Evolutionary conservation across 2,113 vertebrate genomes (phyloP).

Genomic region (Ceyx cyanopectus): DNA sequence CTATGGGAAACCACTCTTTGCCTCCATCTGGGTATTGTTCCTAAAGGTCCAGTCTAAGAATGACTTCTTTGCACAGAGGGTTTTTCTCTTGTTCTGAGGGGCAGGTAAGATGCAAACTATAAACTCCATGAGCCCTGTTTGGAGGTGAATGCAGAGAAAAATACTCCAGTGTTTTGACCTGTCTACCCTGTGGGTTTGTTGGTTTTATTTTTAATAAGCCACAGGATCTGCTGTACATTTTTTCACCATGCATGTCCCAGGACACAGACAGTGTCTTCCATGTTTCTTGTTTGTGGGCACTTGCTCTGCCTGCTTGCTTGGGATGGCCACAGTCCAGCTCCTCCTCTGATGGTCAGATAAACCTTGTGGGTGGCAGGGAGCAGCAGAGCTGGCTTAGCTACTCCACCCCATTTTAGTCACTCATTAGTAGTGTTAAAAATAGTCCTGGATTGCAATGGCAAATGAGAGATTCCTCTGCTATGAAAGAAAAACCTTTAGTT

Average conservation of each 20-base stretch:
- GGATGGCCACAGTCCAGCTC: not conserved
- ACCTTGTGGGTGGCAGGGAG: not conserved
- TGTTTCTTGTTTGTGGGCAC: rapidly evolving
- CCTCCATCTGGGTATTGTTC: not conserved
- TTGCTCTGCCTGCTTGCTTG: not conserved
- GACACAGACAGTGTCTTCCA: not conserved
- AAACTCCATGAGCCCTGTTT: not conserved
- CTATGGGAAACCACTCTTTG: not conserved
- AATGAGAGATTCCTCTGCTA: not conserved
- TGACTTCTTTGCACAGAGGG: not conserved
- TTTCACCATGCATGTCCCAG: not conserved
- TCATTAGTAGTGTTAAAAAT: constrained; percentile 26
- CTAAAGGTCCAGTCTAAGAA: not conserved
- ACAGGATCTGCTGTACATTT: not conserved
- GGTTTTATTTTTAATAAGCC: not conserved
- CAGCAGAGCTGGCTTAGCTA: not conserved
- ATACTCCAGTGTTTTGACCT: not conserved
- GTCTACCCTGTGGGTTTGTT: too few relatives aligned
- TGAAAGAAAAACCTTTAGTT: not conserved
- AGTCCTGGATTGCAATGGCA: not conserved
- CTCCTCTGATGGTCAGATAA: constrained; percentile 27
- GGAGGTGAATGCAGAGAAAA: not conserved
- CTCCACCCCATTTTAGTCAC: constrained; percentile 11
- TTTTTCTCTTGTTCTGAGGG: not conserved
- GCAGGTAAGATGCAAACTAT: not conserved